Conservation (phyloP, 2,888 invertebrate genomes). For the Meteorus cinctellus region DNA sequence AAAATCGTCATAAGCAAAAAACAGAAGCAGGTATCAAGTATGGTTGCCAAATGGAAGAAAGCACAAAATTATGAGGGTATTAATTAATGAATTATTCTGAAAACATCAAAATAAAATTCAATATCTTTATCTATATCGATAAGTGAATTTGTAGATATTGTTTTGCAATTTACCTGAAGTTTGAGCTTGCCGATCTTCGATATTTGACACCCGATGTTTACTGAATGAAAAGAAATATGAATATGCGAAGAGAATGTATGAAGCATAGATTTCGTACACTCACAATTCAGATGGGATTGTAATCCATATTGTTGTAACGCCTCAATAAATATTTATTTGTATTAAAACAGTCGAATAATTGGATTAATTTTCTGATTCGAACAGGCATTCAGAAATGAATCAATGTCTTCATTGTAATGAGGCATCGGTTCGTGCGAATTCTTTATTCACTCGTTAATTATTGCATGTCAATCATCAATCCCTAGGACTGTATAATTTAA, state of each 20-base stretch:
- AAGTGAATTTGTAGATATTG: no score
- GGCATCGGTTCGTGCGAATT: no score
- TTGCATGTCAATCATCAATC: no score
- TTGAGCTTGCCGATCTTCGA: no score
- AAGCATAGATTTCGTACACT: background rate
- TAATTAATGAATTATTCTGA: slow-evolving; percentile 38
- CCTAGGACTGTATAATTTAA: no score
- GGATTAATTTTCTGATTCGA: no score
- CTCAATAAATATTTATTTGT: no score
- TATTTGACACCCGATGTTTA: background rate
- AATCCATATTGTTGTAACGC: background rate
- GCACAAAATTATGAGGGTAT: slow-evolving; percentile 74
- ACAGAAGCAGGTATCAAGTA: slow-evolving; percentile 81
- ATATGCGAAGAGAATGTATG: background rate
- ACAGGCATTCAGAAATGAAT: no score
- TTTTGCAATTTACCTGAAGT: no score
- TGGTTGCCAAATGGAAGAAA: slow-evolving; percentile 84
- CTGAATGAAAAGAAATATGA: background rate
- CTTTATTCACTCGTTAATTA: no score
- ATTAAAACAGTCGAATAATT: no score
- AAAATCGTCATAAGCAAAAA: slow-evolving; percentile 80
- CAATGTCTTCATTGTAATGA: no score
- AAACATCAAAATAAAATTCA: background rate
- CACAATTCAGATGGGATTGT: background rate
- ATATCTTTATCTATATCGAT: background rate